phyloP scores from a whole-genome alignment of 1,140 invertebrate genomes.

The Eupristina koningsbergeri region DNA sequence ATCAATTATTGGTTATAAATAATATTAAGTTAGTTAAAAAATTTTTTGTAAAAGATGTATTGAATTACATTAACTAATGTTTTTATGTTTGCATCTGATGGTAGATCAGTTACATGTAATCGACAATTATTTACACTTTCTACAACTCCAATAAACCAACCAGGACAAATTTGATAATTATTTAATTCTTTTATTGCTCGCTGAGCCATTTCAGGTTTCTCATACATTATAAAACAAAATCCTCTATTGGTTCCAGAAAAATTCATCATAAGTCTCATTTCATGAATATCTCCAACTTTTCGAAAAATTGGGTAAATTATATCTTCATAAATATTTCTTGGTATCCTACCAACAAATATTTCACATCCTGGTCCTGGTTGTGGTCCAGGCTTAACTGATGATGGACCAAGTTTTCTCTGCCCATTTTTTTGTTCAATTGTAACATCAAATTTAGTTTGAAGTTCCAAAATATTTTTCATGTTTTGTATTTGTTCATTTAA shows the following conservation, averaged over 20 bases:
- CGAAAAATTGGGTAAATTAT: constrained; percentile 86
- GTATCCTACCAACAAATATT: constrained; percentile 88
- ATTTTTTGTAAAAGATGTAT: not conserved
- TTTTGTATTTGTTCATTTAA: constrained; percentile 17
- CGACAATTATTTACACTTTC: constrained; percentile 81
- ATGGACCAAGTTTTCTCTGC: constrained; percentile 75
- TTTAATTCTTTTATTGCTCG: constrained; percentile 77
- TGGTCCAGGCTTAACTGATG: constrained; percentile 70
- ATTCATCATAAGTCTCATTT: constrained; percentile 87
- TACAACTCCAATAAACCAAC: constrained; percentile 77
- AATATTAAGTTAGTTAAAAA: not conserved
- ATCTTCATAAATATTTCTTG: constrained; percentile 85
- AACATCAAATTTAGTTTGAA: constrained; percentile 31
- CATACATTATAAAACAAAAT: constrained; percentile 81
- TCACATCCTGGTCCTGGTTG: constrained; percentile 79
- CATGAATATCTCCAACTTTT: constrained; percentile 79
- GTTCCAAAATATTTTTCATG: constrained; percentile 32
- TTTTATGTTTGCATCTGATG: constrained; percentile 52
- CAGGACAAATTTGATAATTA: constrained; percentile 76
- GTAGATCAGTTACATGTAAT: constrained; percentile 76
- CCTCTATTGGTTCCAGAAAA: constrained; percentile 81
- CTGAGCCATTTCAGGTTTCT: constrained; percentile 73
- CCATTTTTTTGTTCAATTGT: constrained; percentile 69
- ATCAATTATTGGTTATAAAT: not conserved
- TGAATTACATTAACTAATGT: constrained; percentile 61